Percentiles rank a stretch among this genome's conserved stretches.
Evolutionary conservation across 2,888 invertebrate species (phyloP).

Genomic region (Chloromyia formosa): DNA sequence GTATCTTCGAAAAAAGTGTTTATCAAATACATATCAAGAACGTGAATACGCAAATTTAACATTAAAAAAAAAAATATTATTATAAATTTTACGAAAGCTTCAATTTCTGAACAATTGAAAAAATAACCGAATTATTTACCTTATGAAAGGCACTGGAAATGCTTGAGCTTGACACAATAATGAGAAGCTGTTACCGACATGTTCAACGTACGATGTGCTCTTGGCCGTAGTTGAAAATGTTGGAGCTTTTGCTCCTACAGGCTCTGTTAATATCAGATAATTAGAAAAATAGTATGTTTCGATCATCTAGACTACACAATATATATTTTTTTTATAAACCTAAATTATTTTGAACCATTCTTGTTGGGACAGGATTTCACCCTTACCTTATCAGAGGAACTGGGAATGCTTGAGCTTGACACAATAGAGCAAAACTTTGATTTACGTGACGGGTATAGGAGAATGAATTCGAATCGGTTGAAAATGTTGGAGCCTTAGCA

Average conservation of each 20-base stretch:
- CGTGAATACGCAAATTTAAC: too few relatives aligned
- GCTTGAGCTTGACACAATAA: conserved; percentile 72
- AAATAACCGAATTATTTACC: conserved; percentile 61
- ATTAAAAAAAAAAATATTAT: neutral
- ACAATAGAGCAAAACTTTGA: conserved; percentile 68
- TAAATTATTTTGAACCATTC: neutral
- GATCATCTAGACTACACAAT: too few relatives aligned
- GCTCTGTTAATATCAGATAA: conserved; percentile 65
- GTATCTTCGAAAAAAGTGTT: neutral
- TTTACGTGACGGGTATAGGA: conserved; percentile 52
- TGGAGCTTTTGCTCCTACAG: conserved; percentile 67
- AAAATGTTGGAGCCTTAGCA: conserved; percentile 67
- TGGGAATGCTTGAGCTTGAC: conserved; percentile 75
- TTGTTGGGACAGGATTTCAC: conserved; percentile 26
- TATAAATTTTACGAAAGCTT: neutral
- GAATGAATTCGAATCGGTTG: conserved; percentile 63
- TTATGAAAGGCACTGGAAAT: conserved; percentile 72
- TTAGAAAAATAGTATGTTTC: conserved; percentile 9
- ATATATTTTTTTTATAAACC: neutral
- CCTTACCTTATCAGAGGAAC: conserved; percentile 71
- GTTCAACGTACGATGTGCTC: conserved; percentile 63
- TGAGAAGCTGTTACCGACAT: conserved; percentile 63
- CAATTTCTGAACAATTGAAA: neutral
- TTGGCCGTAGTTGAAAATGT: conserved; percentile 67
- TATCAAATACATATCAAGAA: neutral